These are phyloP conservation scores for Napeogenes sylphis DNA, from an alignment of 2,888 invertebrate genomes.

Conservation along the genomic window DNA sequence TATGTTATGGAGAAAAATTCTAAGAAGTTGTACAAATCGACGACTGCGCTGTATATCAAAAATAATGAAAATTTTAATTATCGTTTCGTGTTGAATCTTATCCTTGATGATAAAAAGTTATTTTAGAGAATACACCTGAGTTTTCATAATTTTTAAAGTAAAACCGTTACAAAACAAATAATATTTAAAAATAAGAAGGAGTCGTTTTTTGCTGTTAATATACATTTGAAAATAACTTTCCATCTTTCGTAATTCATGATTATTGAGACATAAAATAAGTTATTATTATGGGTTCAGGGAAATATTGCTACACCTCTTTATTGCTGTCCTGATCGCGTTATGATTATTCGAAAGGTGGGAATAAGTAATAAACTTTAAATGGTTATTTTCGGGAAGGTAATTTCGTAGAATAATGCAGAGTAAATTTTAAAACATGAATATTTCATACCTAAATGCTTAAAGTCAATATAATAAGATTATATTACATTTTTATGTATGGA, in stretches of 20 bases:
- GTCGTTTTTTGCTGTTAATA: no score
- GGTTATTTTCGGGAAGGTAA: constrained; percentile 41
- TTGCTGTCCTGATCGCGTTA: constrained; percentile 68
- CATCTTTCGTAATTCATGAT: not conserved
- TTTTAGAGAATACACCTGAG: no score
- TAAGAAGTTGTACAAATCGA: no score
- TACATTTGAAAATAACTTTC: not conserved
- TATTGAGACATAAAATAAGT: constrained; percentile 2
- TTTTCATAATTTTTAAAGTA: no score
- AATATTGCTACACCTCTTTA: constrained; percentile 64
- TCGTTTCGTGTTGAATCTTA: no score
- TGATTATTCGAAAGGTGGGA: constrained; percentile 69
- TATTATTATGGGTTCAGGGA: constrained; percentile 36
- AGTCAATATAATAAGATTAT: not conserved
- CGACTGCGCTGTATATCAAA: no score
- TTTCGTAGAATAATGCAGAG: not conserved
- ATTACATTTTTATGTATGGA: no score
- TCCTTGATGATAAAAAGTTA: no score
- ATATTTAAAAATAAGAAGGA: no score
- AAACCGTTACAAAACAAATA: no score
- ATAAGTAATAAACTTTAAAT: constrained; percentile 66
- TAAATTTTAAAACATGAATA: not conserved
- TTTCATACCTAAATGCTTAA: not conserved
- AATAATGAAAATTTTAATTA: no score
- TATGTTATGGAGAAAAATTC: no score